Evolutionary conservation across 2,113 vertebrate genomes (phyloP).

Genomic region (Elachura formosa): DNA sequence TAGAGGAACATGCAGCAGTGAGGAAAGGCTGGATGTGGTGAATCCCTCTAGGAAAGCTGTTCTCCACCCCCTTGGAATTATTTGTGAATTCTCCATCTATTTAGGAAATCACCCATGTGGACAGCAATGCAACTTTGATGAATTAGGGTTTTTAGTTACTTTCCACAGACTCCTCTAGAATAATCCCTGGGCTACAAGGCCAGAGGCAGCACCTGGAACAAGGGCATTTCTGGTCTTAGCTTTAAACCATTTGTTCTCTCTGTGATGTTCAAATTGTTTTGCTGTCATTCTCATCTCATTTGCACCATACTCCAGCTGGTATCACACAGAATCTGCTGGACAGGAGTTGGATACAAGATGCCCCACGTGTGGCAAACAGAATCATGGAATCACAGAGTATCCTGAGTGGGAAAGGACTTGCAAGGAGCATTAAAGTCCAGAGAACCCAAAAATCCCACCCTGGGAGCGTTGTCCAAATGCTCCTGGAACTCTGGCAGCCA

Average conservation of each 20-base stretch:
- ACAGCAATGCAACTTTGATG: background rate
- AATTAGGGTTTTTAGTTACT: background rate
- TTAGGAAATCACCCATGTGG: background rate
- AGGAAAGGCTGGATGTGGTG: fast-evolving
- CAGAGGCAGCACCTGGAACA: background rate
- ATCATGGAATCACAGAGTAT: background rate
- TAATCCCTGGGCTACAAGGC: background rate
- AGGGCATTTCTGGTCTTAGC: background rate
- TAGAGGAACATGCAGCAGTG: fast-evolving
- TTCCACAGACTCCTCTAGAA: background rate
- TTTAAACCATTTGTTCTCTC: background rate
- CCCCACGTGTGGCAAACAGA: background rate
- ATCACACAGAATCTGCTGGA: background rate
- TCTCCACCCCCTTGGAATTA: background rate
- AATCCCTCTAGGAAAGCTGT: background rate
- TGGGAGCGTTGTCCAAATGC: fast-evolving
- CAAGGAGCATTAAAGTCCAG: background rate
- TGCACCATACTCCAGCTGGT: background rate
- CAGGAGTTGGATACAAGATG: background rate
- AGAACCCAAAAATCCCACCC: background rate
- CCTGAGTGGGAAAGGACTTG: background rate
- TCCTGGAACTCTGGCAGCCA: background rate
- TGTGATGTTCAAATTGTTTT: background rate
- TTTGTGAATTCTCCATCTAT: background rate
- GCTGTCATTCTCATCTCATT: no score